A percentile compares a stretch with the other conserved stretches of the same genome.
These are phyloP conservation scores for Lepidonotus clava DNA, from an alignment of 2,888 invertebrate genomes.

Conservation along the genomic window DNA sequence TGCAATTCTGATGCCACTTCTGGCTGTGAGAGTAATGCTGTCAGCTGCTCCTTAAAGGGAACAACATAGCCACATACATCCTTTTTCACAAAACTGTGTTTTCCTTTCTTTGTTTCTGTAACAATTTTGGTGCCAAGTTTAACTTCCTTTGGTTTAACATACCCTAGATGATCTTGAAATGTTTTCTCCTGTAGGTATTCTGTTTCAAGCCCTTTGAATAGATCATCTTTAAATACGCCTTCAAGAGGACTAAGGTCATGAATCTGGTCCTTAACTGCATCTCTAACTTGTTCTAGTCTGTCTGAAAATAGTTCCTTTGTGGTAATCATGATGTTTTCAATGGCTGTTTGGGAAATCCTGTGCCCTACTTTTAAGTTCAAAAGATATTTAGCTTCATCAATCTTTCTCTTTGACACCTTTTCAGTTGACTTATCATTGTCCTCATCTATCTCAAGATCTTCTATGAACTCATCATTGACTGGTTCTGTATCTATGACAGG, in stretches of 20 bases:
- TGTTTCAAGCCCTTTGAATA: not conserved
- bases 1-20: conserved; percentile 7
- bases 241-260: not conserved
- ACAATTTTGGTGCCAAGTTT: conserved; percentile 5
- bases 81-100: not conserved
- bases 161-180: conserved; percentile 30
- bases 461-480: not conserved
- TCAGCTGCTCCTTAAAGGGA: conserved; percentile 39
- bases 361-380: not conserved
- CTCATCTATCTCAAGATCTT: not conserved
- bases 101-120: not conserved
- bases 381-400: not conserved
- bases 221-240: not conserved
- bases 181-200: not conserved
- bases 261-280: not conserved
- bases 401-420: not conserved
- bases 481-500: too few species aligned
- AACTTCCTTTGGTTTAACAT: conserved; percentile 23
- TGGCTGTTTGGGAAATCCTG: not conserved
- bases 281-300: not conserved
- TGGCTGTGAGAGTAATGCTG: conserved; percentile 18
- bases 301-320: not conserved
- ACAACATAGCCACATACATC: conserved; percentile 25
- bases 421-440: too few species aligned
- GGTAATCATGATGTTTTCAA: not conserved